A percentile compares a stretch with the other conserved stretches of the same genome.
phyloP scores from a whole-genome alignment of 2,888 invertebrate species.

The Ornithoptera alexandrae region DNA sequence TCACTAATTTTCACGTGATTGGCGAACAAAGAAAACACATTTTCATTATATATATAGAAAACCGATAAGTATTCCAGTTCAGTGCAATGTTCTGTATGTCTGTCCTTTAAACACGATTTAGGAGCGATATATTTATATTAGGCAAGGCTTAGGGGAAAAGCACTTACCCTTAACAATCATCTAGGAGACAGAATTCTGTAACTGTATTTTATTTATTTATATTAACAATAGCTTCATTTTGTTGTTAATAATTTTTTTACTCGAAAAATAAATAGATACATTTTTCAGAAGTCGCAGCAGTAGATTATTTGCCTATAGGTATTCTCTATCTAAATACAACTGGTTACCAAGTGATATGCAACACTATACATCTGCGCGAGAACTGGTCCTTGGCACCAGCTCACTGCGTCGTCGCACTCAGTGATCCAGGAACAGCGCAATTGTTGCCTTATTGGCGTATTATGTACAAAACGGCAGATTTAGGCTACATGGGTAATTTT shows the following conservation, averaged over 20 bases:
- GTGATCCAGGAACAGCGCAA: slow-evolving; percentile 47
- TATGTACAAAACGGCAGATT: slow-evolving; percentile 38
- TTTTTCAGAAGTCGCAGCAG: slow-evolving; percentile 26
- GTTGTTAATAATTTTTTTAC: neutral
- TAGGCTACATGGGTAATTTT: neutral
- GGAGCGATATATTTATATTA: no score
- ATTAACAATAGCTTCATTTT: no score
- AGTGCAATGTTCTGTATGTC: no score
- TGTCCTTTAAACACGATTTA: no score
- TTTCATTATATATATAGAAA: no score
- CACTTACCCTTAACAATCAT: no score
- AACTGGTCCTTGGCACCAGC: slow-evolving; percentile 57
- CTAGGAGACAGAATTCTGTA: no score
- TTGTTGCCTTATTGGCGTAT: slow-evolving; percentile 48
- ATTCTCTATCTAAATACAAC: slow-evolving; percentile 41
- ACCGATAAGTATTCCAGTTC: no score
- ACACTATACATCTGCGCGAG: slow-evolving; percentile 43
- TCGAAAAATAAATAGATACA: neutral
- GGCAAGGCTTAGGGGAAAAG: no score
- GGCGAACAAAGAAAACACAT: no score
- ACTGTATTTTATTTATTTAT: no score
- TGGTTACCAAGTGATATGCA: slow-evolving; percentile 42
- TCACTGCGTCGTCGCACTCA: slow-evolving; percentile 51
- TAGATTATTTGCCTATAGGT: slow-evolving; percentile 40
- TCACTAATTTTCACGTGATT: no score